Conservation (phyloP, 2,888 invertebrate species). For the Athripsodes cinereus region DNA sequence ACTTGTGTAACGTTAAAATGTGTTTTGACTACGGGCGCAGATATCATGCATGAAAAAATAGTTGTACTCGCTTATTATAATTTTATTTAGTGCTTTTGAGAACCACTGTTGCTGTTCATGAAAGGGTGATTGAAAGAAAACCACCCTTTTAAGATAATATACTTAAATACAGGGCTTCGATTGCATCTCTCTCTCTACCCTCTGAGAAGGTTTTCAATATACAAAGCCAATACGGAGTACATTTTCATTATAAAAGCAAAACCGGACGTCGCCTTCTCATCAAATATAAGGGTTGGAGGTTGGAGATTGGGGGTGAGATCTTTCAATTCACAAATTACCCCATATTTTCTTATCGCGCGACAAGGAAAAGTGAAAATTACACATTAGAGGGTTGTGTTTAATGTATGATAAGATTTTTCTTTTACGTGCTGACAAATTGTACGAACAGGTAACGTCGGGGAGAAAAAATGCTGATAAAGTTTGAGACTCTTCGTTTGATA, state of each 20-base stretch:
- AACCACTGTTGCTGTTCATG: not conserved
- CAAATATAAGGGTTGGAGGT: not conserved
- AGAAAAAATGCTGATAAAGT: too few relatives aligned
- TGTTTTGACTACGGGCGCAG: too few relatives aligned
- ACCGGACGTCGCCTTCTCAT: not conserved
- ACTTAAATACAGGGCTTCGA: not conserved
- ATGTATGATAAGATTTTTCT: too few relatives aligned
- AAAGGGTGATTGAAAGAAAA: not conserved
- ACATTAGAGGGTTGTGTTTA: too few relatives aligned
- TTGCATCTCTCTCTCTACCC: not conserved
- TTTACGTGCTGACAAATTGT: too few relatives aligned
- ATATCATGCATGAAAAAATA: too few relatives aligned
- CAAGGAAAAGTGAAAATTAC: too few relatives aligned
- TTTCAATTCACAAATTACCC: not conserved
- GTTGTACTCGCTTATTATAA: too few relatives aligned
- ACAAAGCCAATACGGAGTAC: not conserved
- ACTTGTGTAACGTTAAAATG: too few relatives aligned
- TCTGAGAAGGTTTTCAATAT: not conserved
- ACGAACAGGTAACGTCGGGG: too few relatives aligned
- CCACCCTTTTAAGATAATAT: not conserved
- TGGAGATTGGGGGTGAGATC: not conserved
- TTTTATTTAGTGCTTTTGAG: too few relatives aligned
- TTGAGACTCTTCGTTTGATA: too few relatives aligned
- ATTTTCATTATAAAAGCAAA: not conserved
- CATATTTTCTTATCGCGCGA: not conserved